phyloP scores from a whole-genome alignment of 2,888 invertebrate species.

The Homarus gammarus region DNA sequence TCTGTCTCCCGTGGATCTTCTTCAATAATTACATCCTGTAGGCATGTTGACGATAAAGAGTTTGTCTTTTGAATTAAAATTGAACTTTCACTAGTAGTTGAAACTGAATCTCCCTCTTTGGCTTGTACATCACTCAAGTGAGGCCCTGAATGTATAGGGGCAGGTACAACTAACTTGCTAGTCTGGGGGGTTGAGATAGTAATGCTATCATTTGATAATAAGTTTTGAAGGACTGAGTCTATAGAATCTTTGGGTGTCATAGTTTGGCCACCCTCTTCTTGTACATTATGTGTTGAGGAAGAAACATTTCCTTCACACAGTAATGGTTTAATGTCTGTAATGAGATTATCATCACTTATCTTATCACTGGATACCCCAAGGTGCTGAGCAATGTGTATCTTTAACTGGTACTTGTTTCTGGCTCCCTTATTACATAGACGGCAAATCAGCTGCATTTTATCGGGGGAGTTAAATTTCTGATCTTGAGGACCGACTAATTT shows the following conservation, averaged over 20 bases:
- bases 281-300: not conserved
- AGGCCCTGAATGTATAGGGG: not conserved
- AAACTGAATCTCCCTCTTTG: not conserved
- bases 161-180: not conserved
- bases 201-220: not conserved
- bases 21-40: not conserved
- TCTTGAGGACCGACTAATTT: not conserved
- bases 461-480: not conserved
- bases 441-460: constrained; percentile 27
- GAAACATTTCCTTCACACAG: not conserved
- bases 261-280: not conserved
- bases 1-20: constrained; percentile 17
- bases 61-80: not conserved
- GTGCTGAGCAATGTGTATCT: constrained; percentile 37
- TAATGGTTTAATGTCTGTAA: constrained; percentile 23
- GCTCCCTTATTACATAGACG: constrained; percentile 34
- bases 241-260: not conserved
- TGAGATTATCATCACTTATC: constrained; percentile 45
- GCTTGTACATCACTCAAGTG: not conserved
- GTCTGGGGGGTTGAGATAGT: not conserved
- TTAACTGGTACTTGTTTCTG: constrained; percentile 33
- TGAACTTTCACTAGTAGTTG: not conserved
- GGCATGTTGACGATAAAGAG: not conserved
- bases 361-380: constrained; percentile 36
- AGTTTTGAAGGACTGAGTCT: not conserved